These are phyloP conservation scores for Ophonus ardosiacus DNA, from an alignment of 2,888 invertebrate species.

Conservation along the genomic window DNA sequence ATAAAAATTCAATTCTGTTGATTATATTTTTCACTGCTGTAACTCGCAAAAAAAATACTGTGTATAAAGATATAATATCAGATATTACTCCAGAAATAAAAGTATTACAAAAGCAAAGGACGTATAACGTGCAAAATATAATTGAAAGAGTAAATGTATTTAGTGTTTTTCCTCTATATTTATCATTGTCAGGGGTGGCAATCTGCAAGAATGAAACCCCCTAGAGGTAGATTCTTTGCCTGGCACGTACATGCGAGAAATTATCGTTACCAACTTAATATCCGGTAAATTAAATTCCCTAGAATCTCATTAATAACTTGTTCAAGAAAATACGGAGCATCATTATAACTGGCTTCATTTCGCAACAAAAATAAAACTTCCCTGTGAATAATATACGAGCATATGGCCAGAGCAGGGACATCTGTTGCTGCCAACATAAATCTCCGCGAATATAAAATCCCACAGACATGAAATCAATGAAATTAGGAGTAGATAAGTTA, in stretches of 20 bases:
- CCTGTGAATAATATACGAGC: constrained; percentile 10
- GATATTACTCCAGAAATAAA: too few relatives aligned
- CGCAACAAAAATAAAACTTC: constrained; percentile 19
- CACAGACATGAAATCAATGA: constrained; percentile 44
- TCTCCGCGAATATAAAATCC: constrained; percentile 52
- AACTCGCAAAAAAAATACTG: too few relatives aligned
- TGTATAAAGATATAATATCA: too few relatives aligned
- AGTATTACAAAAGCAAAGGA: too few relatives aligned
- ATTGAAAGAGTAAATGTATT: not conserved
- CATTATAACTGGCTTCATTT: constrained; percentile 49
- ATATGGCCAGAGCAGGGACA: constrained; percentile 37
- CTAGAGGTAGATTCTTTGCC: constrained; percentile 17
- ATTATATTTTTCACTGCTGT: not conserved
- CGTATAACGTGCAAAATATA: too few relatives aligned
- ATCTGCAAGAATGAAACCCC: constrained; percentile 15
- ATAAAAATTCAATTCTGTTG: not conserved
- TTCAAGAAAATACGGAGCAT: constrained; percentile 18
- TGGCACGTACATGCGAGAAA: constrained; percentile 37
- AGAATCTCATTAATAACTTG: constrained; percentile 54
- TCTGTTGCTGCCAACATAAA: constrained; percentile 60
- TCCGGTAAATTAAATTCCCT: constrained; percentile 59
- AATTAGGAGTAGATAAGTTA: constrained; percentile 33
- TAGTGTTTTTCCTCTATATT: not conserved
- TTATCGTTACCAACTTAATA: constrained; percentile 46
- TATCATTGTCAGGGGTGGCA: constrained; percentile 6